Base-by-base conservation (phyloP, 1,140 invertebrate species). In the Spodoptera frugiperda region DNA sequence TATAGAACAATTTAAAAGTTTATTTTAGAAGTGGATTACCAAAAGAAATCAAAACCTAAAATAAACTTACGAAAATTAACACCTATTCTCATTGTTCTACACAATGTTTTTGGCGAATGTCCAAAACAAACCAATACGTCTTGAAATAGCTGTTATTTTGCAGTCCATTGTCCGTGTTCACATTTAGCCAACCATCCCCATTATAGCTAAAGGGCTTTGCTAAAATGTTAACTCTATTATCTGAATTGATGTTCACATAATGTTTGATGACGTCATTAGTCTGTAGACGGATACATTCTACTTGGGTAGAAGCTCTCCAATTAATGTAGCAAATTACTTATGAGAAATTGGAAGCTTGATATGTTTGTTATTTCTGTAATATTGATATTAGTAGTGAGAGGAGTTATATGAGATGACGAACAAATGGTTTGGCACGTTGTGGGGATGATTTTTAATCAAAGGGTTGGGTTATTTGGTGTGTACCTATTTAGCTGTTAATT, bases 201-300 rank as follows among this genome's bases (percentile, higher is more conserved):
- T 72, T 48, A 48, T 25, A 11, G 46, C 17, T 44, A 72, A 57
- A 21, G 53, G 25, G 33, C 30, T 54, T 25, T 12, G 3, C n/a
- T 4, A 25, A 70, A 72, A 67, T 67, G 46, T 67, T 48, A 49
- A 67, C 39, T 72, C 53, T 72, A 72, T 72, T 72, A 72, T 57
- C 57, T 57, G 70, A 55, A 48, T 70, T 54, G 17, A 46, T 54
- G 70, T 53, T 53, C 15, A 12, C 17, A 25, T 72, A 57, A 72
- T 49, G 33, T 33, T n/a, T 57, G 33, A 48, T 59, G 33, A 39
- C 49, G 70, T 49, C 19, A 67, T 5, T 12, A 19, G 39, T 19
- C 14, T 2, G 3, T 49, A 67, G 17, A 39, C 33, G 61, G 12
- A 48, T 3, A n/a, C n/a, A 14, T 19, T 14, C 44, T 3, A 4